Evolutionary conservation across 1,140 invertebrate genomes (phyloP).

Genomic region (Euura saliciscinereae): DNA sequence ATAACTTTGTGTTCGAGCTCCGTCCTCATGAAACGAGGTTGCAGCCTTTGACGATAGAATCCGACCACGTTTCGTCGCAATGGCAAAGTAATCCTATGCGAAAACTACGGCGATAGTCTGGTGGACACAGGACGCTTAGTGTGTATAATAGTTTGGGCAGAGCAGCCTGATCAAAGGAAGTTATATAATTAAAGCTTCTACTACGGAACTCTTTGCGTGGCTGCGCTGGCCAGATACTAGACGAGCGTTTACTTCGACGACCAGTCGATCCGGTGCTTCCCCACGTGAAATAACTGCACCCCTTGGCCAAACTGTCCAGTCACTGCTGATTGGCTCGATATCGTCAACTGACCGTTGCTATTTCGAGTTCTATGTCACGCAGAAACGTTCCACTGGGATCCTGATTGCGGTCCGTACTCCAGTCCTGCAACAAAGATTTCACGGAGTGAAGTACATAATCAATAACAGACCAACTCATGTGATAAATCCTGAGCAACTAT

Average conservation of each 20-base stretch:
- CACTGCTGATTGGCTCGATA: background rate
- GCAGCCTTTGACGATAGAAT: too few relatives aligned
- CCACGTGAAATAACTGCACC: background rate
- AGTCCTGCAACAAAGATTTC: background rate
- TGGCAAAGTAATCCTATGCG: too few relatives aligned
- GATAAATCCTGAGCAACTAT: too few relatives aligned
- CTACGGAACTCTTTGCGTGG: background rate
- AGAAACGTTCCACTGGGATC: background rate
- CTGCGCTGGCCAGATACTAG: too few relatives aligned
- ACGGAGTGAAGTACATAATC: background rate
- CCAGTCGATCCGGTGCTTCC: background rate
- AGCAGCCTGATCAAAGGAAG: background rate
- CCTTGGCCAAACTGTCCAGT: background rate
- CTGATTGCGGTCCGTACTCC: background rate
- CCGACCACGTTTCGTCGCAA: too few relatives aligned
- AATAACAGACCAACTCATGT: too few relatives aligned
- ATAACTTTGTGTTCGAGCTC: too few relatives aligned
- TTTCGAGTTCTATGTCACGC: background rate
- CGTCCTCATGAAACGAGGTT: too few relatives aligned
- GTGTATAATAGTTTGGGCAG: too few relatives aligned
- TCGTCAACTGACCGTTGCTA: background rate
- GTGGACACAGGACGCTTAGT: too few relatives aligned
- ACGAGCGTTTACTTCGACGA: background rate
- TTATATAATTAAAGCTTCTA: background rate
- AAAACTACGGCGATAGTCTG: too few relatives aligned